A percentile compares a stretch with the other conserved stretches of the same genome.
These are phyloP conservation scores for Plebejus melissa DNA, from an alignment of 2,888 invertebrate genomes.

Conservation along the genomic window DNA sequence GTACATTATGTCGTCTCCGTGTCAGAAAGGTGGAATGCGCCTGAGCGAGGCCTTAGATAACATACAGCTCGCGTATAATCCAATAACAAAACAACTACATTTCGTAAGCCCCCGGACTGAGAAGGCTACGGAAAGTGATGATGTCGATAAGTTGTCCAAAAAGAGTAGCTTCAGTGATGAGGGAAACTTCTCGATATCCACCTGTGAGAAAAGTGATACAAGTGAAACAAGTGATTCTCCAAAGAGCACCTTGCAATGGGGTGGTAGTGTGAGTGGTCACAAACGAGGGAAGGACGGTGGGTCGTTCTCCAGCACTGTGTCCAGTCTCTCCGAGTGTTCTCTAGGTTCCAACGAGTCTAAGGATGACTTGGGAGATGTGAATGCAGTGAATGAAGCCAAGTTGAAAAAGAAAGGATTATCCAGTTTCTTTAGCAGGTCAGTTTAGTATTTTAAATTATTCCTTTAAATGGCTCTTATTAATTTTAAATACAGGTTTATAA, in stretches of 20 bases:
- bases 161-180: conserved; percentile 76
- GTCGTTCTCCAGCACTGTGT: conserved; percentile 84
- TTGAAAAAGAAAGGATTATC: conserved; percentile 80
- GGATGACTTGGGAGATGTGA: conserved; percentile 57
- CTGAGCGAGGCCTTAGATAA: conserved; percentile 85
- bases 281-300: conserved; percentile 79
- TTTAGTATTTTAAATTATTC: conserved; percentile 28
- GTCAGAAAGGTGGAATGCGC: conserved; percentile 77
- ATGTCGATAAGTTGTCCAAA: conserved; percentile 68
- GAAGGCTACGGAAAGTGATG: conserved; percentile 57
- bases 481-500: background rate
- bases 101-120: conserved; percentile 74
- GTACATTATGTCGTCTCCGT: conserved; percentile 60
- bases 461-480: background rate
- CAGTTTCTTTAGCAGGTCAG: conserved; percentile 82
- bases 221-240: conserved; percentile 76
- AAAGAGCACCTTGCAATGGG: conserved; percentile 72
- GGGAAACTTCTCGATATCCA: conserved; percentile 71
- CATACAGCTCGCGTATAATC: conserved; percentile 87
- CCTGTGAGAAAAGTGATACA: conserved; percentile 74
- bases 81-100: conserved; percentile 85
- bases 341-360: conserved; percentile 80
- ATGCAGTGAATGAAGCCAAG: conserved; percentile 61
- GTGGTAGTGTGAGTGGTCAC: conserved; percentile 70
- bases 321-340: conserved; percentile 85